phyloP scores from a whole-genome alignment of 2,797 vertebrate genomes.

The Nyctalus aviator region DNA sequence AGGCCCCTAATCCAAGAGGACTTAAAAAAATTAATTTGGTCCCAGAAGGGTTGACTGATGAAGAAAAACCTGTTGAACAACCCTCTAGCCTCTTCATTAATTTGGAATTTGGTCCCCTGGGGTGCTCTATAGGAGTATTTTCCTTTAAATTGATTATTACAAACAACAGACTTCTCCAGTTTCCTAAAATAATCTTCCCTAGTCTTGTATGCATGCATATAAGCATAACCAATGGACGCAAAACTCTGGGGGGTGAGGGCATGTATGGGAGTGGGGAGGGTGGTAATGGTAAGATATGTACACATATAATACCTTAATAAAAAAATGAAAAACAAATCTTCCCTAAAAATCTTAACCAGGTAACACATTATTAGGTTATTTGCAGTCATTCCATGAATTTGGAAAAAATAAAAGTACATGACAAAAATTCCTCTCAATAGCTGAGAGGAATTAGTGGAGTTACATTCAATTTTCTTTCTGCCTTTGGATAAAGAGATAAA shows the following conservation, averaged over 20 bases:
- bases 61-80: constrained; percentile 40
- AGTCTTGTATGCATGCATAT: no score
- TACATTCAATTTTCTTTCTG: background rate
- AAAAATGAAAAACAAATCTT: background rate
- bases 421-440: background rate
- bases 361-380: background rate
- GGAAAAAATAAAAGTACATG: background rate
- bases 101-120: constrained; percentile 54
- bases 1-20: background rate
- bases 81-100: constrained; percentile 33
- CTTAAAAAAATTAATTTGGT: constrained; percentile 45
- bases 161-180: background rate
- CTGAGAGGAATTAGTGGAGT: background rate
- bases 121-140: background rate
- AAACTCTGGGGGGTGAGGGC: no score
- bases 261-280: no score
- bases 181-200: background rate
- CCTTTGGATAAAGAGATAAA: constrained; percentile 3
- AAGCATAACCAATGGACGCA: no score
- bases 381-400: constrained; percentile 17
- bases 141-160: background rate
- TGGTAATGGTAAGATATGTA: no score
- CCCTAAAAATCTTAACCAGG: background rate
- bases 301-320: no score
- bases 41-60: constrained; percentile 24